Percentiles rank a stretch among this genome's conserved stretches.
These are phyloP conservation scores for Scopus umbretta DNA, from an alignment of 2,113 vertebrate genomes.

Conservation along the genomic window DNA sequence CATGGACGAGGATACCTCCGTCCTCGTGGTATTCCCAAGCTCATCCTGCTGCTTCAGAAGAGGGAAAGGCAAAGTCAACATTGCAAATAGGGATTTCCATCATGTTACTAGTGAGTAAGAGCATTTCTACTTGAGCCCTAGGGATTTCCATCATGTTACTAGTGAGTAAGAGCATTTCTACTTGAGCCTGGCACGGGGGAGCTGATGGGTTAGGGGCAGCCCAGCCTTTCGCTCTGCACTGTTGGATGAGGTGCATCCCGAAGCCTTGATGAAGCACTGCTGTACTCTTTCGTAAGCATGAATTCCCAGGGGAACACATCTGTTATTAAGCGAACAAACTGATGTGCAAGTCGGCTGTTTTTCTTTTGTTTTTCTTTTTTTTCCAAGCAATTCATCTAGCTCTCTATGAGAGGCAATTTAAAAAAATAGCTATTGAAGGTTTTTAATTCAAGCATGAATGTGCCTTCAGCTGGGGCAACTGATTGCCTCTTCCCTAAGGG, in stretches of 20 bases:
- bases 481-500: slow-evolving; percentile 10
- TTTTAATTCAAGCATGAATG: slow-evolving; percentile 39
- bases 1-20: not conserved
- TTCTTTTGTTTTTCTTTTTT: not conserved
- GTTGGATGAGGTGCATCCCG: not conserved
- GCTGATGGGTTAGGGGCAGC: not conserved
- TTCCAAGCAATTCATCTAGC: not conserved
- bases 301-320: not conserved
- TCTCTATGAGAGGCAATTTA: not conserved
- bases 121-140: not conserved
- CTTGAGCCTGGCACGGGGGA: not conserved
- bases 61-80: not conserved
- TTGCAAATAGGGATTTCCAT: not conserved
- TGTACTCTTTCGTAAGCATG: not conserved
- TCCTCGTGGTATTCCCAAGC: not conserved
- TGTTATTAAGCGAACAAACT: not conserved
- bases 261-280: not conserved
- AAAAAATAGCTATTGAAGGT: not conserved
- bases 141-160: not conserved
- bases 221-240: not conserved
- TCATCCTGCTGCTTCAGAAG: not conserved
- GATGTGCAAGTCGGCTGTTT: not conserved
- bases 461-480: slow-evolving; percentile 12
- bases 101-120: not conserved
- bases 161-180: not conserved